Base-by-base conservation (phyloP, 2,113 vertebrate species). In the Archocentrus centrarchus region DNA sequence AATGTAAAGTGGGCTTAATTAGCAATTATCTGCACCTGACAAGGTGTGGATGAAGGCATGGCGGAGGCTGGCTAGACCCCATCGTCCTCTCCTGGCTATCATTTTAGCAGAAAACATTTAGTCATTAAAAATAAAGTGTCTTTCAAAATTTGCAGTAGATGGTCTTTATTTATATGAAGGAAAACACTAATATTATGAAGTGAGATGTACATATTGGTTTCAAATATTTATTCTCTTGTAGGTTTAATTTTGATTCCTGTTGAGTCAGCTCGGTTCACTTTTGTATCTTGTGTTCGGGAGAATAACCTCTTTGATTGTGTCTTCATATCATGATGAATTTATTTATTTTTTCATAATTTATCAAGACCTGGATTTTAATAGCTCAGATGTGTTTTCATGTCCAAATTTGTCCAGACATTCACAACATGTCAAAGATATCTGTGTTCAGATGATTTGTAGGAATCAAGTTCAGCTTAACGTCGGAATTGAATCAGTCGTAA, bases 371-470 rank as follows among this genome's bases (percentile, higher is more conserved):
- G 24, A 53, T 20, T 20, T 8, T 32, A 53, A 24, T 17, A 50
- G 47, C 47, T 50, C 15, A 7, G 44, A 47, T 47, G 44, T 50
- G 47, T 50, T 50, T 50, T 17, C 41, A 53, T 70, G 24, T 32
- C 50, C 66, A 30, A 30, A 11, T 70, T 10, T 70, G 24, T 32
- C 24, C 7, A 44, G 22, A 70, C 66, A 53, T 70, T 32, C 66
- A 70, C 44, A 30, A 20, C 1, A 0, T 3, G 3, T 70, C 24
- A 5, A 32, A 53, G 18, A 5, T 7, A 0, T 30, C 24, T 0
- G 44, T 70, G 66, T 53, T 53, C 30, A 2, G 41, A 14, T 44
- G 41, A 44, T 50, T 30, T 24, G 18, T 11, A 53, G 10, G 44
- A 32, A 50, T 70, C 24, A 1, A 50, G 41, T 70, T 70, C 66